Percentiles rank a stretch among this genome's conserved stretches.
Conservation (phyloP, 2,113 vertebrate species). For the Cricetomys ansorgei region DNA sequence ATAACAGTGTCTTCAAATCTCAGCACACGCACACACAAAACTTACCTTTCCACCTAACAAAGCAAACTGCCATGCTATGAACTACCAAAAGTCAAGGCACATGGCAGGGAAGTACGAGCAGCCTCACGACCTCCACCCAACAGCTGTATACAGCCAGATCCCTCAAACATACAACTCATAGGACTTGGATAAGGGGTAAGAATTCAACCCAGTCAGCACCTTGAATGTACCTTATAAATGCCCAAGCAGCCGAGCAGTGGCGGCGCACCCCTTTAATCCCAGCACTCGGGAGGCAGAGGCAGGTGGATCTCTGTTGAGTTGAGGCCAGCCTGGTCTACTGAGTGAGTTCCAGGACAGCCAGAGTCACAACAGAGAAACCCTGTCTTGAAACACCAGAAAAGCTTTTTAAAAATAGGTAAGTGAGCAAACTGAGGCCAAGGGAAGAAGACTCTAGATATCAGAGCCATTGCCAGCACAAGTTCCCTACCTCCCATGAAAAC, state of each 20-base stretch:
- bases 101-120: background rate
- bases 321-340: background rate
- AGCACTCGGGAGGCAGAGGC: background rate
- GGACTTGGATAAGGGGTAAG: background rate
- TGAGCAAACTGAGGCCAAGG: no score
- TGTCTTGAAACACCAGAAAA: background rate
- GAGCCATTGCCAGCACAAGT: background rate
- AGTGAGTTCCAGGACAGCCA: background rate
- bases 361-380: background rate
- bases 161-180: background rate
- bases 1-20: background rate
- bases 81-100: background rate
- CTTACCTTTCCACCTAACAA: background rate
- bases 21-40: background rate
- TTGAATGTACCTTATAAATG: no score
- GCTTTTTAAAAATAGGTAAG: no score
- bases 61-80: background rate
- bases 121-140: background rate
- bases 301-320: background rate
- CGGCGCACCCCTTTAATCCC: background rate
- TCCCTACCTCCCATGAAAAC: slow-evolving; percentile 1
- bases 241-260: no score
- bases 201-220: background rate
- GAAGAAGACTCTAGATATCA: background rate
- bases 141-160: background rate